phyloP scores from a whole-genome alignment of 2,113 vertebrate species.

The Chascanopsetta lugubris region DNA sequence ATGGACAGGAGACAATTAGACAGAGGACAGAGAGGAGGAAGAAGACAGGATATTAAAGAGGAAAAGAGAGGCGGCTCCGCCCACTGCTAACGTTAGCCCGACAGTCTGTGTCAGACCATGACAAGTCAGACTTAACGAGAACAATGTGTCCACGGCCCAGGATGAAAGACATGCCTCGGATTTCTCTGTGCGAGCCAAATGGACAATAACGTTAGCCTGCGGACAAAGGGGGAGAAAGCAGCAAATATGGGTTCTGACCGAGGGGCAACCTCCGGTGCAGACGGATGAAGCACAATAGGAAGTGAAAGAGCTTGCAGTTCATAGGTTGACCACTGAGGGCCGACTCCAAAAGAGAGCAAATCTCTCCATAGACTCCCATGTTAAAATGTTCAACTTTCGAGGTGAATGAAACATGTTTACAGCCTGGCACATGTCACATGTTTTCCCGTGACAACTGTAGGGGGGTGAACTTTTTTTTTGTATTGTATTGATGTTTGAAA shows the following conservation, averaged over 20 bases:
- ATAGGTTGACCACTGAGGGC: not conserved
- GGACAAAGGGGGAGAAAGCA: slow-evolving; percentile 45
- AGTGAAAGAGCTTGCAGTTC: not conserved
- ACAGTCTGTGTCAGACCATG: slow-evolving; percentile 64
- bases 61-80: slow-evolving; percentile 46
- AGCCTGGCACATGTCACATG: no score
- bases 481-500: no score
- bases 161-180: slow-evolving; percentile 66
- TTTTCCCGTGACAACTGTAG: no score
- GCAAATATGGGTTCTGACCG: no score
- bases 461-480: no score
- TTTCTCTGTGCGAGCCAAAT: slow-evolving; percentile 62
- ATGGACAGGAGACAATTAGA: slow-evolving; percentile 21
- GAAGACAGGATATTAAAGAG: slow-evolving; percentile 59
- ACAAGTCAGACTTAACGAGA: slow-evolving; percentile 66
- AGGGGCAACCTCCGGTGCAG: no score
- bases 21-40: slow-evolving; percentile 30
- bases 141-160: slow-evolving; percentile 59
- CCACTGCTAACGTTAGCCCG: slow-evolving; percentile 33
- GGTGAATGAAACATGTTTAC: slow-evolving; percentile 15
- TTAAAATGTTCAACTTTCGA: no score
- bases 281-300: slow-evolving; percentile 11
- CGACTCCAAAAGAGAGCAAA: no score
- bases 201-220: slow-evolving; percentile 48
- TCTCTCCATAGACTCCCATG: no score